Conservation (phyloP, 2,113 vertebrate species). For the Platanista minor region DNA sequence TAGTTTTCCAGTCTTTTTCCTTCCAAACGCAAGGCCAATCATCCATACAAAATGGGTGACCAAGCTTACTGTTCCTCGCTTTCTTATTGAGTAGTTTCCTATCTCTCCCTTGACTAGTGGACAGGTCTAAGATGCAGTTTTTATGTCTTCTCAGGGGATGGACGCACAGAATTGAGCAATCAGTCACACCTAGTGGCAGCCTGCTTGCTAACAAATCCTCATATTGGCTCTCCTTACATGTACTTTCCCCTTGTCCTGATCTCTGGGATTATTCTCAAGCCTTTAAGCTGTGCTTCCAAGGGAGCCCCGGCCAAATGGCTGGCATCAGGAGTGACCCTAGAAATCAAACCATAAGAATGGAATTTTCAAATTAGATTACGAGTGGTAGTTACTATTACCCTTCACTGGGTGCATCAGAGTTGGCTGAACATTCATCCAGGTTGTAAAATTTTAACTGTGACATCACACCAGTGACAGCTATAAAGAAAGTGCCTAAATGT, state of each 20-base stretch:
- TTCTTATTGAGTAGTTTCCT: neutral
- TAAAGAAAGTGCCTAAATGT: neutral
- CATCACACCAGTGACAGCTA: neutral
- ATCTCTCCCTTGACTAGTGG: neutral
- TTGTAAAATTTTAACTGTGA: neutral
- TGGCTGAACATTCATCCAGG: neutral
- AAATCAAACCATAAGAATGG: neutral
- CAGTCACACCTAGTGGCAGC: neutral
- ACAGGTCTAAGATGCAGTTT: neutral
- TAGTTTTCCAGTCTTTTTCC: neutral
- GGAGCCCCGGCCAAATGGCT: neutral
- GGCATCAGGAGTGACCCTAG: neutral
- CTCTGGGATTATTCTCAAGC: neutral
- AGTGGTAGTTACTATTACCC: neutral
- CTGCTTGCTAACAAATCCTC: neutral
- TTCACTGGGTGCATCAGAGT: neutral
- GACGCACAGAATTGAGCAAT: neutral
- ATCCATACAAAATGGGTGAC: neutral
- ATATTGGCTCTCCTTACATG: neutral
- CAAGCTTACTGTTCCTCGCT: neutral
- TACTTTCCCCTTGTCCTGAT: neutral
- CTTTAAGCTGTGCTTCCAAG: neutral
- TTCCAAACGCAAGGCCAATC: neutral
- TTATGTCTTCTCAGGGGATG: neutral
- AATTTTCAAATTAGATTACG: neutral